Evolutionary conservation across 2,797 vertebrate genomes (phyloP).

Genomic region (Eleutherodactylus coqui): DNA sequence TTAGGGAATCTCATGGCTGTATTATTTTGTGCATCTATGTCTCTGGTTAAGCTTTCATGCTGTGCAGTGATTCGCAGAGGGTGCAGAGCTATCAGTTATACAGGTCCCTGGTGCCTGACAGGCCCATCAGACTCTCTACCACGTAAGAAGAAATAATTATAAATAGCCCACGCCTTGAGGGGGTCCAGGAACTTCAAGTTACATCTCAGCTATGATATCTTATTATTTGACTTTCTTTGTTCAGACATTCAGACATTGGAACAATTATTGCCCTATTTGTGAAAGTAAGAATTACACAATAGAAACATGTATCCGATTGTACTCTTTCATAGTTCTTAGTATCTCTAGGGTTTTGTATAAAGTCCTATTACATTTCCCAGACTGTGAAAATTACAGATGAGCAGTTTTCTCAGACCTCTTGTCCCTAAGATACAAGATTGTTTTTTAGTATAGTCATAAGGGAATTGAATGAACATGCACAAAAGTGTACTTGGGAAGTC

Average conservation of each 20-base stretch:
- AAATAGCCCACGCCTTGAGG: too few species aligned
- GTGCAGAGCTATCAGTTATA: too few species aligned
- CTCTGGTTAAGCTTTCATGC: too few species aligned
- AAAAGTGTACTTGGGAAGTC: not conserved
- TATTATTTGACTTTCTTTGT: not conserved
- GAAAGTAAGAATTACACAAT: not conserved
- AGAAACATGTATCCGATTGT: not conserved
- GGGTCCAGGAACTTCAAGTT: too few species aligned
- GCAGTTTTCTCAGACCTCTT: not conserved
- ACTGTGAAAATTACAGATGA: not conserved
- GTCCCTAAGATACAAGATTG: not conserved
- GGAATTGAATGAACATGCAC: not conserved
- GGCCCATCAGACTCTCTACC: too few species aligned
- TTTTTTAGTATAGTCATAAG: not conserved
- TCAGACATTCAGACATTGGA: not conserved
- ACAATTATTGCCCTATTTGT: not conserved
- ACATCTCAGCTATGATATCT: not conserved
- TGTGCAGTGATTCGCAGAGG: too few species aligned
- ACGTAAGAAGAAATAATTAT: too few species aligned
- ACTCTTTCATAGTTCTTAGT: not conserved
- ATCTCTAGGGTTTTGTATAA: not conserved
- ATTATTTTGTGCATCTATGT: too few species aligned
- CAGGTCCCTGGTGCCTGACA: too few species aligned
- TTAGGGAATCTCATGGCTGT: too few species aligned
- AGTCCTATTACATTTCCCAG: not conserved